A percentile compares a stretch with the other conserved stretches of the same genome.
Evolutionary conservation across 2,888 invertebrate genomes (phyloP).

Genomic region (Lycophotia porphyrea): DNA sequence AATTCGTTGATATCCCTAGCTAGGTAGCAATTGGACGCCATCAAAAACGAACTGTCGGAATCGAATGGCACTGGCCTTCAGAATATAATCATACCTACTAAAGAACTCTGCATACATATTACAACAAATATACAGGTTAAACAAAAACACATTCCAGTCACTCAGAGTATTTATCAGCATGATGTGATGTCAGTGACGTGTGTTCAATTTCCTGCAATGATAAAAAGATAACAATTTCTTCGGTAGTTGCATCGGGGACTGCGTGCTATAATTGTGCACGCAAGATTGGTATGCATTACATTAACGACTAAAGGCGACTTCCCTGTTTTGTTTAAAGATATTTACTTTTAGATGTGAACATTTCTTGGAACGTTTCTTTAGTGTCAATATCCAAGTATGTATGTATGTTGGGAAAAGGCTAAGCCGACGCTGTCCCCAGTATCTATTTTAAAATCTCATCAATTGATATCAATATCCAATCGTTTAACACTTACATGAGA

Average conservation of each 20-base stretch:
- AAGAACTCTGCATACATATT: background rate
- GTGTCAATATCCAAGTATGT: background rate
- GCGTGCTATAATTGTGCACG: slow-evolving; percentile 53
- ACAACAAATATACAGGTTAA: background rate
- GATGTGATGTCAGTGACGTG: slow-evolving; percentile 24
- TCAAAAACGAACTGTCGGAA: slow-evolving; percentile 13
- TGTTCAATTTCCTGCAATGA: slow-evolving; percentile 51
- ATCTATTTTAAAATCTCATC: background rate
- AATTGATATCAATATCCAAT: background rate
- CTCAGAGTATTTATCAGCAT: slow-evolving; percentile 1
- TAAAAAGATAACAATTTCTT: slow-evolving; percentile 67
- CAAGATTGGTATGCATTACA: slow-evolving; percentile 48
- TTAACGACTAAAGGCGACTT: slow-evolving; percentile 41
- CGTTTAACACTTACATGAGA: background rate
- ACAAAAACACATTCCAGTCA: slow-evolving; percentile 30
- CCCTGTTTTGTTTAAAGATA: slow-evolving; percentile 26
- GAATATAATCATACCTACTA: slow-evolving; percentile 3
- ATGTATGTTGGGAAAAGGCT: too few species aligned
- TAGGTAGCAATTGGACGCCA: slow-evolving; percentile 1
- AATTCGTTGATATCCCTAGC: background rate
- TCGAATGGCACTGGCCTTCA: slow-evolving; percentile 24
- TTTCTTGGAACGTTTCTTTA: background rate
- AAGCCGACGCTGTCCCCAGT: background rate
- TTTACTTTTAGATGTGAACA: background rate
- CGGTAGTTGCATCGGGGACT: slow-evolving; percentile 51